Evolutionary conservation across 2,888 invertebrate species (phyloP).

Genomic region (Lasioglossum pauxillum): DNA sequence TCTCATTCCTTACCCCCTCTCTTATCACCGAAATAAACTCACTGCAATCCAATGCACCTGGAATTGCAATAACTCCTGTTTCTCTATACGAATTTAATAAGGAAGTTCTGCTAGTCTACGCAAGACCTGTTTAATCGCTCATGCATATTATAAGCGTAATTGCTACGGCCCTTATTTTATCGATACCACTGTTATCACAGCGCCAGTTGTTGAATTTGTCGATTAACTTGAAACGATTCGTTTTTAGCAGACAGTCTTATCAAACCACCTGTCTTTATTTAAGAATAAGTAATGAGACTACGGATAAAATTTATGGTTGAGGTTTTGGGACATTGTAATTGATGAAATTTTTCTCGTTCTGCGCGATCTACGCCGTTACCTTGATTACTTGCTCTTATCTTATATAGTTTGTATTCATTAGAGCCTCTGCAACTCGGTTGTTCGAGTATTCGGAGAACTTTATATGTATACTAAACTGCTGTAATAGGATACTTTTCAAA

Average conservation of each 20-base stretch:
- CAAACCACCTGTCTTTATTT: constrained; percentile 25
- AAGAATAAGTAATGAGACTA: neutral
- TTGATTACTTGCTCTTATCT: neutral
- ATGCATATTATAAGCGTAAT: neutral
- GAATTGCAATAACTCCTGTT: neutral
- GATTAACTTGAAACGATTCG: constrained; percentile 22
- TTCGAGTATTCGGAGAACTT: neutral
- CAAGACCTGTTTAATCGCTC: neutral
- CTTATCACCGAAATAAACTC: neutral
- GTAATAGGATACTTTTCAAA: too few relatives aligned
- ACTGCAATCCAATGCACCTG: neutral
- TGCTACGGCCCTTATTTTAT: constrained; percentile 73
- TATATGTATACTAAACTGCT: neutral
- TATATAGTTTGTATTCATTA: neutral
- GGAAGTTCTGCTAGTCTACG: too few relatives aligned
- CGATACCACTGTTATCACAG: constrained; percentile 66
- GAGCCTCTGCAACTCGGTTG: neutral
- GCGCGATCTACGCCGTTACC: neutral
- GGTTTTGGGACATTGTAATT: neutral
- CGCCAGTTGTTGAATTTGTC: constrained; percentile 58
- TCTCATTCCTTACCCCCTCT: neutral
- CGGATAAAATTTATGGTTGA: neutral
- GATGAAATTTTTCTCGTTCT: neutral
- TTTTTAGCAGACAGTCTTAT: constrained; percentile 36
- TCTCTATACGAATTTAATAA: neutral